phyloP scores from a whole-genome alignment of 2,113 vertebrate genomes.

The Psittacula cyanocephala region DNA sequence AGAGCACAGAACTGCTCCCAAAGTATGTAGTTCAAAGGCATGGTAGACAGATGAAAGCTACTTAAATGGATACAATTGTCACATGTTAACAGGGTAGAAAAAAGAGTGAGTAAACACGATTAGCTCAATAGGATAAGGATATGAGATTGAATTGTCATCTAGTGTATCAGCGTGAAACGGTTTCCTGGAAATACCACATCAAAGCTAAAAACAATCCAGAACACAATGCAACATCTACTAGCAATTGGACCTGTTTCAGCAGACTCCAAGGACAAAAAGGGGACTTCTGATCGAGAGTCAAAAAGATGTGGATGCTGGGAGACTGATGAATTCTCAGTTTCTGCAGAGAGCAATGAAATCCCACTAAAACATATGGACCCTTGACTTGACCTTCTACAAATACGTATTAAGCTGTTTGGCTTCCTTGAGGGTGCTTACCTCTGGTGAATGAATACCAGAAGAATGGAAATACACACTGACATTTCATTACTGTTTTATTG shows the following conservation, averaged over 20 bases:
- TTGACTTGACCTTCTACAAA: background rate
- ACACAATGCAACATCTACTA: slow-evolving; percentile 44
- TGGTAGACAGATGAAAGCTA: slow-evolving; percentile 50
- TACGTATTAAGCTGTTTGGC: background rate
- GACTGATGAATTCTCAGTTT: background rate
- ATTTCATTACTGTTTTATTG: background rate
- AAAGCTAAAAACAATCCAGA: slow-evolving; percentile 56
- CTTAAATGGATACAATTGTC: slow-evolving; percentile 56
- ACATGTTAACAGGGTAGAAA: slow-evolving; percentile 45
- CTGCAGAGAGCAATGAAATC: background rate
- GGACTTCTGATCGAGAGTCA: background rate
- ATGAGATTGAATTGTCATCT: slow-evolving; percentile 62
- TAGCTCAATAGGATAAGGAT: slow-evolving; percentile 62
- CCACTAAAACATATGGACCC: background rate
- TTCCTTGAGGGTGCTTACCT: background rate
- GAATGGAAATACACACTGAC: background rate
- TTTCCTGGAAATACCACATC: slow-evolving; percentile 70
- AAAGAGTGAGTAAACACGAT: slow-evolving; percentile 63
- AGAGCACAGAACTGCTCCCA: background rate
- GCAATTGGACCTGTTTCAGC: slow-evolving; percentile 56
- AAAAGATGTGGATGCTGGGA: background rate
- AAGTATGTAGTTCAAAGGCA: background rate
- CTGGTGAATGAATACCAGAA: background rate
- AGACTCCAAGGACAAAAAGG: slow-evolving; percentile 47
- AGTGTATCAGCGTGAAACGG: slow-evolving; percentile 48